Evolutionary conservation across 2,888 invertebrate species (phyloP), one percentile per base, ranked within the genome.

Genomic region (Phytoseiulus persimilis): DNA sequence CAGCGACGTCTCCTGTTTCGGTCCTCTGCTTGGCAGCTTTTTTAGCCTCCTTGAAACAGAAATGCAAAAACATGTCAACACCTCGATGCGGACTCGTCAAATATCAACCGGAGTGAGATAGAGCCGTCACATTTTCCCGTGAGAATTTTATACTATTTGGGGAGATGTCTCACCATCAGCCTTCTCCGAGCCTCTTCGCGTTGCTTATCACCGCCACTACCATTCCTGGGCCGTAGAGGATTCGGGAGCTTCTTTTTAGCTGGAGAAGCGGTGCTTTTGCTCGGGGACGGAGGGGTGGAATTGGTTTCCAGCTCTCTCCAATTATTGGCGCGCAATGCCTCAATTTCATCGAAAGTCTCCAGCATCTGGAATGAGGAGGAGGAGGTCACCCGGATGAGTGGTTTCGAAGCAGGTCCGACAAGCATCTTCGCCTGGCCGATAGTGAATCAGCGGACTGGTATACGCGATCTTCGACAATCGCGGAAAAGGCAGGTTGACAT

Each of bases 401-500:
- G n/a, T n/a, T n/a, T n/a, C n/a, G n/a, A n/a, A n/a, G n/a, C n/a
- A n/a, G n/a, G n/a, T n/a, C n/a, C n/a, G n/a, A n/a, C n/a, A n/a
- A n/a, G n/a, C n/a, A n/a, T n/a, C n/a, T n/a, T n/a, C n/a, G n/a
- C n/a, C n/a, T n/a, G n/a, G n/a, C n/a, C n/a, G n/a, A n/a, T n/a
- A n/a, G n/a, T n/a, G n/a, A n/a, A n/a, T n/a, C n/a, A n/a, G n/a
- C n/a, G n/a, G n/a, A n/a, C n/a, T n/a, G n/a, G n/a, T n/a, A 39
- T 9, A 39, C 39, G 3, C 39, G 39, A 39, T 39, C 9, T 3
- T 39, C 39, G 39, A 9, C 3, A 39, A 39, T 9, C 39, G 5
- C n/a, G n/a, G n/a, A n/a, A n/a, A 39, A 65, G 65, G 5, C 28
- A 2, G 65, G 9, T 2, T 28, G 11, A 3, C 97, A 95, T 90